Evolutionary conservation across 2,113 vertebrate genomes (phyloP).

Genomic region (Halcyon malimbica): DNA sequence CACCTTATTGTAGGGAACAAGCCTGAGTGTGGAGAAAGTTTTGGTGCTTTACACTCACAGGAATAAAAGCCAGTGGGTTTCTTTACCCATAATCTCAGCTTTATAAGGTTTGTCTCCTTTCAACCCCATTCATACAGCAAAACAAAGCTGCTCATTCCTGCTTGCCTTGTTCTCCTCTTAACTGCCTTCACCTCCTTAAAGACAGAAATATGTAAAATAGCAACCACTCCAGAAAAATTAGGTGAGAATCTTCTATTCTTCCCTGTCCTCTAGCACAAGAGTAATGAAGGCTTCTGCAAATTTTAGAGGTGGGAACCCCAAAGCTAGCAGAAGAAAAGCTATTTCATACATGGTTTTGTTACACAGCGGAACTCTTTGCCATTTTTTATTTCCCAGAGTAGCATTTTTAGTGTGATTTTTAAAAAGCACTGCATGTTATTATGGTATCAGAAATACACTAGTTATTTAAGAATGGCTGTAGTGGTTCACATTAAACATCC

Average conservation of each 20-base stretch:
- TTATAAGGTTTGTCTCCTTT: background rate
- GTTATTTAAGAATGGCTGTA: background rate
- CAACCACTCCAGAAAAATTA: conserved; percentile 10
- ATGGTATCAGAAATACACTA: background rate
- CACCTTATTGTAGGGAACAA: background rate
- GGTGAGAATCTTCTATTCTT: conserved; percentile 32
- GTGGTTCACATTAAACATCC: background rate
- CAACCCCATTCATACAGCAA: background rate
- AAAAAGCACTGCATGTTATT: background rate
- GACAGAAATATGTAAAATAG: background rate
- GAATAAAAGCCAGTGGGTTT: background rate
- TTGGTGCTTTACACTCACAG: background rate
- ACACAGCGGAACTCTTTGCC: background rate
- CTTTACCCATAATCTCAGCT: background rate
- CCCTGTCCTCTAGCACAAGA: conserved; percentile 2
- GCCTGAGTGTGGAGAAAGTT: background rate
- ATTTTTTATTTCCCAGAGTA: background rate
- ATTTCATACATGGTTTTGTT: background rate
- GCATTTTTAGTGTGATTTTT: background rate
- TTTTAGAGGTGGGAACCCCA: conserved; percentile 8
- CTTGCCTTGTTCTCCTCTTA: background rate
- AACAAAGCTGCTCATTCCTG: conserved; percentile 12
- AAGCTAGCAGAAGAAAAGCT: background rate
- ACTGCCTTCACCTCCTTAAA: background rate
- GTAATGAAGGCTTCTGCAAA: conserved; percentile 7